Conservation (phyloP, 2,888 invertebrate species). For the Lepidonotus clava region DNA sequence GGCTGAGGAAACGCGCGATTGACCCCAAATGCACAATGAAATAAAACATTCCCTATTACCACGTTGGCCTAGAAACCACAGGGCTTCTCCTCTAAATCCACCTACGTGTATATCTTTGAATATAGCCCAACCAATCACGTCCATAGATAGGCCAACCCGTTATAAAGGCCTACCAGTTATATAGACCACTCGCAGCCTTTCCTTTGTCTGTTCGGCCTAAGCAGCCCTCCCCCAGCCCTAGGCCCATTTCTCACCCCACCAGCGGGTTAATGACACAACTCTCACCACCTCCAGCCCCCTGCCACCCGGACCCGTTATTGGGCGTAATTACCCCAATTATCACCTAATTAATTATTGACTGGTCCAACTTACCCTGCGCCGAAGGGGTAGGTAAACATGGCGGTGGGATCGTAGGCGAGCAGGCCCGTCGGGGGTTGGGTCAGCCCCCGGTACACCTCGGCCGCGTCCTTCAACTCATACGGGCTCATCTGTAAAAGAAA, state of each 20-base stretch:
- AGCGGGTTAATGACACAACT: conserved; percentile 6
- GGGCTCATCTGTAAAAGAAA: conserved; percentile 44
- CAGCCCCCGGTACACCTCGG: conserved; percentile 49
- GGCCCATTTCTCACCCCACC: background rate
- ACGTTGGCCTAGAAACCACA: no score
- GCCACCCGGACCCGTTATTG: background rate
- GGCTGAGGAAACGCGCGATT: no score
- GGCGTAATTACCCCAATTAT: background rate
- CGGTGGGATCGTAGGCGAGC: conserved; percentile 53
- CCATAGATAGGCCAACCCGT: no score
- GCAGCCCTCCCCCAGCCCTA: no score
- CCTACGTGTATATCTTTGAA: no score
- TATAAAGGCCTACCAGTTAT: no score
- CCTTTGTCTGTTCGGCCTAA: no score
- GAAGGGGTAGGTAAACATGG: conserved; percentile 40
- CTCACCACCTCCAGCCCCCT: background rate
- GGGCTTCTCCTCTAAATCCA: no score
- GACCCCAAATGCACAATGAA: no score
- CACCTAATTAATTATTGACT: conserved; percentile 23
- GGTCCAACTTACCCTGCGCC: conserved; percentile 45
- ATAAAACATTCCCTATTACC: no score
- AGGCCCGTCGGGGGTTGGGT: conserved; percentile 24
- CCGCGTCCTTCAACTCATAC: conserved; percentile 55
- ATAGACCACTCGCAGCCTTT: no score
- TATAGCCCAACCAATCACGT: no score